phyloP scores from a whole-genome alignment of 2,888 invertebrate species.

The Zaprionus bogoriensis region DNA sequence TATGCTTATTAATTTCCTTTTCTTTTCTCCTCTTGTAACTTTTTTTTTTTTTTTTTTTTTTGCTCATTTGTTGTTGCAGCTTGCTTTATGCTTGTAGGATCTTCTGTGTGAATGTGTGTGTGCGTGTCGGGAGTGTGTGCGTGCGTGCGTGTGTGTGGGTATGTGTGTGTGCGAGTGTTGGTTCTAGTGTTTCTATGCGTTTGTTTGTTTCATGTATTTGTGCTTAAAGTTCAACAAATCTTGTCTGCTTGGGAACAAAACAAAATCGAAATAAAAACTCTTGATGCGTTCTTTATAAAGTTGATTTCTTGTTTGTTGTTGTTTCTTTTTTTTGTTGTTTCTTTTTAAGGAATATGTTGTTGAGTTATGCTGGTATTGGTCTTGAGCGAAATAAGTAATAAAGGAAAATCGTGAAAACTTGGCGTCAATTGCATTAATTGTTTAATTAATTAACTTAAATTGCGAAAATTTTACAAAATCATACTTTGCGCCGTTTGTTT shows the following conservation, averaged over 20 bases:
- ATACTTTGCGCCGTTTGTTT: slow-evolving; percentile 60
- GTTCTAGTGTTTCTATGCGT: slow-evolving; percentile 31
- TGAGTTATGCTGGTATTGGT: slow-evolving; percentile 46
- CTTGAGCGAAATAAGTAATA: slow-evolving; percentile 46
- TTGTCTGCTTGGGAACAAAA: slow-evolving; percentile 38
- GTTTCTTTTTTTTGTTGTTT: slow-evolving; percentile 8
- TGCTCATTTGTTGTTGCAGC: slow-evolving; percentile 65
- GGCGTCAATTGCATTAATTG: slow-evolving; percentile 59
- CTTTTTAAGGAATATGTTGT: slow-evolving; percentile 45
- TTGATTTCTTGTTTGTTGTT: neutral
- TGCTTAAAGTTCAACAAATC: slow-evolving; percentile 57
- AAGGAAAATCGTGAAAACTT: slow-evolving; percentile 46
- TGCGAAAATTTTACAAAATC: slow-evolving; percentile 76
- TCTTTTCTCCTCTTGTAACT: neutral
- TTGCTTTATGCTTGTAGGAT: slow-evolving; percentile 64
- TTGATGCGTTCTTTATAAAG: slow-evolving; percentile 13
- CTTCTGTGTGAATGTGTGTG: slow-evolving; percentile 41
- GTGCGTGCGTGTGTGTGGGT: slow-evolving; percentile 21
- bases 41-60: slow-evolving; percentile 55
- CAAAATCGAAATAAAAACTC: slow-evolving; percentile 20
- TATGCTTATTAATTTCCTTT: slow-evolving; percentile 68
- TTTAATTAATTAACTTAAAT: slow-evolving; percentile 60
- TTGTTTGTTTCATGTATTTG: slow-evolving; percentile 55
- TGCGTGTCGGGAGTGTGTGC: slow-evolving; percentile 24
- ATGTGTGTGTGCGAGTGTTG: slow-evolving; percentile 36